A percentile compares a stretch with the other conserved stretches of the same genome.
phyloP scores from a whole-genome alignment of 1,140 invertebrate genomes.

The Druon quercuslanigerum region DNA sequence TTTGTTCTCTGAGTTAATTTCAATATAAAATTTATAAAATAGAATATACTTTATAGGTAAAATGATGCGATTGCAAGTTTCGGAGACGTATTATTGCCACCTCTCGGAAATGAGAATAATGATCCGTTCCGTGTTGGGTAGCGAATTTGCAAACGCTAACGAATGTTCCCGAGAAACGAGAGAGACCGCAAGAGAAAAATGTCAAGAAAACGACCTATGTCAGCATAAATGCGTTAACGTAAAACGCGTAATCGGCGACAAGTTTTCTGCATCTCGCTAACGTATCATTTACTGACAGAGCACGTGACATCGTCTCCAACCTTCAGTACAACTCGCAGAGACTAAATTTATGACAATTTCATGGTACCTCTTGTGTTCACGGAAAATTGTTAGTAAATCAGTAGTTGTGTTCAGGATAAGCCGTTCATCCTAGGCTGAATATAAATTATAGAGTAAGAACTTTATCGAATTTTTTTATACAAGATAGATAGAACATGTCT shows the following conservation, averaged over 20 bases:
- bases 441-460: background rate
- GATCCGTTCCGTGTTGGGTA: conserved; percentile 4
- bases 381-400: conserved; percentile 25
- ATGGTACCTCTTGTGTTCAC: conserved; percentile 1
- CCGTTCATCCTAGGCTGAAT: no score
- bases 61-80: no score
- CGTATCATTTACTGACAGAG: conserved; percentile 23
- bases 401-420: conserved; percentile 19
- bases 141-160: conserved; percentile 27
- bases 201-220: conserved; percentile 12
- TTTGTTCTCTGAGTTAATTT: no score
- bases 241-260: conserved; percentile 20
- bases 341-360: conserved; percentile 26
- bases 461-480: background rate
- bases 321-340: background rate
- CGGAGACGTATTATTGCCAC: background rate
- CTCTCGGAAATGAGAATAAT: conserved; percentile 18
- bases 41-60: no score
- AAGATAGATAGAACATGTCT: background rate
- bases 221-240: conserved; percentile 12
- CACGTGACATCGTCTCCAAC: background rate
- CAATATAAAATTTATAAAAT: no score
- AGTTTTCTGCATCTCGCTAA: conserved; percentile 24
- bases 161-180: conserved; percentile 11
- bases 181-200: conserved; percentile 33